Evolutionary conservation across 2,797 vertebrate species (phyloP), one percentile per base, ranked within the genome.

Genomic region (Micropoecilia bifurca): DNA sequence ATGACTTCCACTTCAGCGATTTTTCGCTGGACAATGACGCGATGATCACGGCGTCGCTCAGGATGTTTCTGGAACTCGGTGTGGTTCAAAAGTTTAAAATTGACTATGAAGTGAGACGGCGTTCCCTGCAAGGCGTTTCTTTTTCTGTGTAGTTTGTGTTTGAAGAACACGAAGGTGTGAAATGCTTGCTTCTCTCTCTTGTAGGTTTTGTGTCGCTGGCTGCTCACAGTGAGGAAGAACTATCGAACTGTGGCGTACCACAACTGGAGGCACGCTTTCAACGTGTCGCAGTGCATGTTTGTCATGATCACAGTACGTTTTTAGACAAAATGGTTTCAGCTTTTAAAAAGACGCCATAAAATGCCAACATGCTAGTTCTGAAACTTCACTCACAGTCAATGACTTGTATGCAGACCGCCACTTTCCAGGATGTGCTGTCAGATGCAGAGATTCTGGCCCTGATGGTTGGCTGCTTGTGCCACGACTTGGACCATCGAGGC

Each of bases 261-360:
- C 79, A 96, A 96, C 91, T 96, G 96, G 96, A 95, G 95, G 39
- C 96, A 96, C 12, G 96, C 96, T 78, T 96, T 96, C 83, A 96
- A 96, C 28, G 96, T 96, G 77, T 96, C 95, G 0, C 96, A 96
- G 88, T 96, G 96, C 91, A 96, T 96, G 95, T 96, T 96, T 25
- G 76, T 91, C 3, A 96, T 96, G 93, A 96, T 96, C 83, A 96
- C 92, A 55, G 96, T 96, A 87, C 94, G 94, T 94, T 68, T 71
- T 6, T 39, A 50, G 18, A 73, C 9, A 75, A 4, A 77, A 33
- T 16, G 18, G 28, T 30, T 22, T 53, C 33, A 63, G 33, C 16
- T 39, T 36, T 39, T 41, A 39, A 18, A 39, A 39, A 39, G 20
- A 41, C 41, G 9, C 5, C 22, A 39, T 25, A 45, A n/a, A 14